phyloP scores from a whole-genome alignment of 2,888 invertebrate species.

The Amiota communis region DNA sequence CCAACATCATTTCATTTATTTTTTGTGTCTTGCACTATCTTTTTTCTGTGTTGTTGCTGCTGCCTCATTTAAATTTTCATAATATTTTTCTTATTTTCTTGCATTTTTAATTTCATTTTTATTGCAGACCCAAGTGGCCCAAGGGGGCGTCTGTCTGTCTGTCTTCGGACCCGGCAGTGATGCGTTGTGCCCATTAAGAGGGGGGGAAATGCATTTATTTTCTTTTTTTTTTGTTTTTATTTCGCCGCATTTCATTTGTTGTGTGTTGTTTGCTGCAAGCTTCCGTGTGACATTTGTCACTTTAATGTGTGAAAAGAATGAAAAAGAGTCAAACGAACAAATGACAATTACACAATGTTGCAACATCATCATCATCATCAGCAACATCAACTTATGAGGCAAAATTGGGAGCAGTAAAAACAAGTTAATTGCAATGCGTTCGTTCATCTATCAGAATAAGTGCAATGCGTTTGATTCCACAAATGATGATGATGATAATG shows the following conservation, averaged over 20 bases:
- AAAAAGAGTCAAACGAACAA: background rate
- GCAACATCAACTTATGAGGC: background rate
- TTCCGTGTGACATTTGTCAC: slow-evolving; percentile 29
- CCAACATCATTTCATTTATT: too few relatives aligned
- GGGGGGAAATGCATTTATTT: background rate
- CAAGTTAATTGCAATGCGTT: slow-evolving; percentile 26
- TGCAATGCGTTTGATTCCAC: background rate
- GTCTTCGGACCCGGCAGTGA: background rate
- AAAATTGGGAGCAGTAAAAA: slow-evolving; percentile 3
- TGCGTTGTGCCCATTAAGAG: background rate
- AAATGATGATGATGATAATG: too few relatives aligned
- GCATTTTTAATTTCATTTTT: background rate
- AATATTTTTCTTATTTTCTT: too few relatives aligned
- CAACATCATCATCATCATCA: background rate
- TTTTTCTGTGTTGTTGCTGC: background rate
- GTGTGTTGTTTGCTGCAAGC: background rate
- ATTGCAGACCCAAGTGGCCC: background rate
- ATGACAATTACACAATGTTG: background rate
- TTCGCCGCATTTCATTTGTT: background rate
- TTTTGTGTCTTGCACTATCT: too few relatives aligned
- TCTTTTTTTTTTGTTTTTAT: slow-evolving; percentile 1
- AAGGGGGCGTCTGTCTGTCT: background rate
- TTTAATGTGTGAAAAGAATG: slow-evolving; percentile 23
- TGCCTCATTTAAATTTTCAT: background rate
- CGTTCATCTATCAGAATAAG: background rate